These are phyloP conservation scores for Octodonta nipae DNA, from an alignment of 2,888 invertebrate genomes.

Conservation along the genomic window DNA sequence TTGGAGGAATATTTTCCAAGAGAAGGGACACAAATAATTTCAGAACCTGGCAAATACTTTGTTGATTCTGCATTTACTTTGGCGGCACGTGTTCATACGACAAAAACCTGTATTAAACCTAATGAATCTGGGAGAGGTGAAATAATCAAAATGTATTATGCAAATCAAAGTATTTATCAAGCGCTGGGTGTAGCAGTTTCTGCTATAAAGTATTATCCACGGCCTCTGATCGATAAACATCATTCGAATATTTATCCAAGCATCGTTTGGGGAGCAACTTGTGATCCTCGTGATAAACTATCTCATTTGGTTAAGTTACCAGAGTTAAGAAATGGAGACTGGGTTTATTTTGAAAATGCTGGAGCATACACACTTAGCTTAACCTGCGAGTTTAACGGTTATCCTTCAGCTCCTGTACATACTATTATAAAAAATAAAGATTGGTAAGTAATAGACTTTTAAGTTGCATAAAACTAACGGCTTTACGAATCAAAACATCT, in stretches of 20 bases:
- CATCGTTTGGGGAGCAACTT: constrained; percentile 35
- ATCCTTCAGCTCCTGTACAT: constrained; percentile 63
- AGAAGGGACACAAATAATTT: constrained; percentile 35
- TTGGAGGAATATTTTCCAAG: constrained; percentile 42
- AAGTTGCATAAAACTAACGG: too few relatives aligned
- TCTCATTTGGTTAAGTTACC: constrained; percentile 41
- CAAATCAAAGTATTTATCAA: constrained; percentile 6
- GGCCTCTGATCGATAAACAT: constrained; percentile 13
- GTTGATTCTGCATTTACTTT: constrained; percentile 47
- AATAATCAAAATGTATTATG: constrained; percentile 8
- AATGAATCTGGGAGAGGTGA: constrained; percentile 2
- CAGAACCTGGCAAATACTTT: constrained; percentile 51
- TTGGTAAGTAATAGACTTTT: too few relatives aligned
- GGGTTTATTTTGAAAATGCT: constrained; percentile 85
- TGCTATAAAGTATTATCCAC: constrained; percentile 7
- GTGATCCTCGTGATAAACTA: constrained; percentile 46
- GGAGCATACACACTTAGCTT: constrained; percentile 89
- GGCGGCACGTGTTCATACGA: constrained; percentile 40
- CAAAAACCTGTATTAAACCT: constrained; percentile 4
- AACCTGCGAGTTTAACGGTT: constrained; percentile 86
- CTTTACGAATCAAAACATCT: too few relatives aligned
- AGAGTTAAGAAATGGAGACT: constrained; percentile 63
- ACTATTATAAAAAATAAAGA: constrained; percentile 44
- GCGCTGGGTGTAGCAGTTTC: constrained; percentile 1
- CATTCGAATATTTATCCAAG: constrained; percentile 12